Conservation (phyloP, 2,797 vertebrate genomes). For the Eutrigla gurnardus region DNA sequence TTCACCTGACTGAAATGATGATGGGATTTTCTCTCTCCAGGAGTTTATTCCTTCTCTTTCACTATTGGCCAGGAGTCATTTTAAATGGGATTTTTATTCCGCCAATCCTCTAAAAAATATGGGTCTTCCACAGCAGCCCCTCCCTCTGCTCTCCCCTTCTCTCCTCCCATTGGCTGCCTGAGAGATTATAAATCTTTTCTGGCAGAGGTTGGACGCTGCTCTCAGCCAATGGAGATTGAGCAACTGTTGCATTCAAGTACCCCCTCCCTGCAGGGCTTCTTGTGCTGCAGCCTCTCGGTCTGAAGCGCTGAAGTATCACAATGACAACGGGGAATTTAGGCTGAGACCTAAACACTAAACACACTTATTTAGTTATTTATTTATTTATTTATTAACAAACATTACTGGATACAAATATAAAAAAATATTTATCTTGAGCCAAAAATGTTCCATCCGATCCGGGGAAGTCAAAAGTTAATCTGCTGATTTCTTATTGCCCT, state of each 20-base stretch:
- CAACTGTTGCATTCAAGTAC: constrained; percentile 72
- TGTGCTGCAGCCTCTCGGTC: constrained; percentile 35
- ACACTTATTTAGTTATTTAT: background rate
- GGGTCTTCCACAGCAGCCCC: background rate
- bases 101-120: constrained; percentile 24
- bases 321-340: background rate
- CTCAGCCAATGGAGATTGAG: constrained; percentile 58
- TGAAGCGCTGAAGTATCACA: background rate
- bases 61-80: constrained; percentile 19
- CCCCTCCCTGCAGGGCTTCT: constrained; percentile 19
- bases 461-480: background rate
- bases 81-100: constrained; percentile 26
- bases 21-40: background rate
- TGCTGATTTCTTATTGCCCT: background rate
- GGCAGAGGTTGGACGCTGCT: constrained; percentile 25
- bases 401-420: no score
- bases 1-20: constrained; percentile 13
- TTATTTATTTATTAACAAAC: background rate
- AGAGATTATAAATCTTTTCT: constrained; percentile 19
- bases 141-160: background rate
- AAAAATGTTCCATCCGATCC: background rate
- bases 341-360: background rate
- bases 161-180: constrained; percentile 51
- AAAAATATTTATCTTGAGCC: background rate
- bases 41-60: background rate